Percentiles rank a stretch among this genome's conserved stretches.
Conservation (phyloP, 2,113 vertebrate genomes). For the Galemys pyrenaicus region DNA sequence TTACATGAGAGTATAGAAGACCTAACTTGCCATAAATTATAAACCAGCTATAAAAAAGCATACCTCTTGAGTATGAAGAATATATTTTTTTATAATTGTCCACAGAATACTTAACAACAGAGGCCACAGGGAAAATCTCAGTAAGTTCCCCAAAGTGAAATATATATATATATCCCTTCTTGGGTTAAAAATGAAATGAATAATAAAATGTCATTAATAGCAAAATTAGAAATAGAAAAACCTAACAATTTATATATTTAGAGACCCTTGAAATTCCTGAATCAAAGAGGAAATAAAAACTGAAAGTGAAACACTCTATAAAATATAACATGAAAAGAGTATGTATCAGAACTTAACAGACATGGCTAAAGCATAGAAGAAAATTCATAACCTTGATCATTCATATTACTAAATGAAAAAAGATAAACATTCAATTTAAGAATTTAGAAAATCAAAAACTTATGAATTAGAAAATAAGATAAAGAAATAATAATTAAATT, state of each 20-base stretch:
- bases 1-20: background rate
- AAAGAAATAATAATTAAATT: background rate
- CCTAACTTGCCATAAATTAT: background rate
- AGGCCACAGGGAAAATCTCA: background rate
- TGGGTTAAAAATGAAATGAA: background rate
- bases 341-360: background rate
- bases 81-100: background rate
- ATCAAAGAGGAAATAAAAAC: background rate
- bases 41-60: background rate
- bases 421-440: background rate
- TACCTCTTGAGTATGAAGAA: background rate
- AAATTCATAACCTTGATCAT: background rate
- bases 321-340: background rate
- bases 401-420: background rate
- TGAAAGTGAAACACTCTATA: background rate
- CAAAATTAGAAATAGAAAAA: background rate
- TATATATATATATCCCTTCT: background rate
- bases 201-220: background rate
- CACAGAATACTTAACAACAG: background rate
- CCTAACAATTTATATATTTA: background rate
- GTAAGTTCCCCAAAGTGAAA: background rate
- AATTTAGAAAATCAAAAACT: background rate
- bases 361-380: background rate
- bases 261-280: background rate
- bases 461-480: background rate